Conservation (phyloP, 2,888 invertebrate genomes). For the Petrophora chlorosata region DNA sequence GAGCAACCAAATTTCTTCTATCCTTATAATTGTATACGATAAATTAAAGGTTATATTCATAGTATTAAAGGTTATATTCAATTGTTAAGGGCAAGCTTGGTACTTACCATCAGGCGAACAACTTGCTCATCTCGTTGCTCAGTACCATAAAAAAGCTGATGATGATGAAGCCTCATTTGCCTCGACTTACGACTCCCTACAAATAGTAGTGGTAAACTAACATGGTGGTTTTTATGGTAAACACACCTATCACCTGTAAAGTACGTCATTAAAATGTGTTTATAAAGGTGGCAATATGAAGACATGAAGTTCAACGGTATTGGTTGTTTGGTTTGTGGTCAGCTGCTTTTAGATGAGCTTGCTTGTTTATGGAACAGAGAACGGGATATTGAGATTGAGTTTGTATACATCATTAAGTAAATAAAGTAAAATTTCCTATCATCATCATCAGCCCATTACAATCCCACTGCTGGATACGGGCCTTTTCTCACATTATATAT, state of each 20-base stretch:
- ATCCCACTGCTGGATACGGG: too few species aligned
- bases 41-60: too few species aligned
- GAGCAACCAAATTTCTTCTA: too few species aligned
- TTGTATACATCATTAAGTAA: too few species aligned
- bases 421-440: too few species aligned
- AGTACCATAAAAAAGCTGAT: neutral
- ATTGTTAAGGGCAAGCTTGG: too few species aligned
- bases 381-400: neutral
- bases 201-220: slow-evolving; percentile 19
- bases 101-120: too few species aligned
- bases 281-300: slow-evolving; percentile 23
- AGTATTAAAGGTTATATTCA: too few species aligned
- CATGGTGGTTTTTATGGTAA: slow-evolving; percentile 25
- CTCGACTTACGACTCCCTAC: neutral
- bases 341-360: neutral
- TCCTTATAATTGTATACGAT: too few species aligned
- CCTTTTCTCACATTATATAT: too few species aligned
- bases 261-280: slow-evolving; percentile 28
- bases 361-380: neutral
- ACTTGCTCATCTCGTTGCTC: too few species aligned
- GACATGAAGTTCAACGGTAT: slow-evolving; percentile 25
- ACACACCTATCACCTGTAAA: slow-evolving; percentile 24
- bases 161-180: neutral
- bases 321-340: slow-evolving; percentile 5
- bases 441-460: too few species aligned